Percentiles rank a stretch among this genome's conserved stretches.
Conservation (phyloP, 2,888 invertebrate genomes). For the Aphrophora alni region DNA sequence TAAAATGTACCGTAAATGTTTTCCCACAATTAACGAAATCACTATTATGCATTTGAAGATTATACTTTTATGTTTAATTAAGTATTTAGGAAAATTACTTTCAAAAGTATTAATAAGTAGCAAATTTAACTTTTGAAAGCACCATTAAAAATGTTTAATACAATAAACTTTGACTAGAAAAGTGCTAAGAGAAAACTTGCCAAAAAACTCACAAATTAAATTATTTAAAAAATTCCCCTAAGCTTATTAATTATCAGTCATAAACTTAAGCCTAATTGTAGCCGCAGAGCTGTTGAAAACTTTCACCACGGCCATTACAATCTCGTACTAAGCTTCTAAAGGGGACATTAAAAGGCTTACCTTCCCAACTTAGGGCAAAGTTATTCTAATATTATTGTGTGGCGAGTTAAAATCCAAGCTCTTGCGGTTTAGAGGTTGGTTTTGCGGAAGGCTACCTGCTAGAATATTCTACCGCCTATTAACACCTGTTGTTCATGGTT, state of each 20-base stretch:
- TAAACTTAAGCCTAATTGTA: background rate
- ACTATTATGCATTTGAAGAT: too few relatives aligned
- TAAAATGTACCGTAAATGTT: too few relatives aligned
- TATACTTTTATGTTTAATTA: too few relatives aligned
- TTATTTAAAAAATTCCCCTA: background rate
- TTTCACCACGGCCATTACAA: background rate
- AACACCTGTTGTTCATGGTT: background rate
- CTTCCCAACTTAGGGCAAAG: background rate
- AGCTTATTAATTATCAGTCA: slow-evolving; percentile 1
- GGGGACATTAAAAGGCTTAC: background rate
- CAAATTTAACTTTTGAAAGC: too few relatives aligned
- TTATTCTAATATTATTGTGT: slow-evolving; percentile 2
- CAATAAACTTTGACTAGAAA: too few relatives aligned
- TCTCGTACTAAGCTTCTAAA: background rate
- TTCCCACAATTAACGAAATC: too few relatives aligned
- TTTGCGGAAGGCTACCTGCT: background rate
- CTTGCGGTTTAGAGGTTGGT: background rate
- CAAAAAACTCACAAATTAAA: background rate
- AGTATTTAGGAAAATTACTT: too few relatives aligned
- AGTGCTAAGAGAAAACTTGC: background rate
- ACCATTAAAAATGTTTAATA: too few relatives aligned
- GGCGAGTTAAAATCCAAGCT: background rate
- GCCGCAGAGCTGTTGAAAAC: background rate
- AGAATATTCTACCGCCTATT: background rate
- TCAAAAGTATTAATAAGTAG: too few relatives aligned